Base-by-base conservation (phyloP, 1,140 invertebrate species). In the Leptestheria dahalacensis region DNA sequence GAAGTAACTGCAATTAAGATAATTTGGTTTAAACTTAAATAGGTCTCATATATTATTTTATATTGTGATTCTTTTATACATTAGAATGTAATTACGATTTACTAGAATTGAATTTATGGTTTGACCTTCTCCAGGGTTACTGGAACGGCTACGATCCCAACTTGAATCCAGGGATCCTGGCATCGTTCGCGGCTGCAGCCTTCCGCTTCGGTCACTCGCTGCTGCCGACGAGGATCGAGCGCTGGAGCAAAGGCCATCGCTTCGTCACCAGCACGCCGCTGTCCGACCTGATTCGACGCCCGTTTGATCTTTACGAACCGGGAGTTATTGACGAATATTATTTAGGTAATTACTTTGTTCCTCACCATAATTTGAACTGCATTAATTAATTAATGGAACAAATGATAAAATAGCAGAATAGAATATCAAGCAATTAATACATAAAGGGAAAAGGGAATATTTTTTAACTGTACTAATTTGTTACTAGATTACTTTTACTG, bases 171-270 rank as follows among this genome's bases (percentile, higher is more conserved):
- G 82, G 84, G 62, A 86, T 92, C 20, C 81, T 90, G 41, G 87
- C 87, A 61, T 83, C 85, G 11, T 94, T 94, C 69, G 84, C 89
- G 9, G 78, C 89, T 15, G 89, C 89, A 41, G 90, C 90, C 11
- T 93, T 89, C 70, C 78, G 90, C 68, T 91, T 94, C 65, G 90
- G 90, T 1, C 90, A 94, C 68, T 91, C 89, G 0, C 71, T 94
- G 2, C 69, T 94, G 48, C 89, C 89, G 2, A 89, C 88, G 6
- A 84, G 84, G 29, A 85, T 92, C 21, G 88, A 92, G 70, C 79
- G 89, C 68, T 94, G 89, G 87, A 91, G 88, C 59, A 92, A 91
- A 74, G 86, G 85, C 24, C 89, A 93, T 67, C 90, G 92, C 74
- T 93, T 91, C 68, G 91, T 93, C 59, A 85, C 85, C 86, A 77